Evolutionary conservation across 1,140 invertebrate genomes (phyloP).

Genomic region (Heliothis virescens): DNA sequence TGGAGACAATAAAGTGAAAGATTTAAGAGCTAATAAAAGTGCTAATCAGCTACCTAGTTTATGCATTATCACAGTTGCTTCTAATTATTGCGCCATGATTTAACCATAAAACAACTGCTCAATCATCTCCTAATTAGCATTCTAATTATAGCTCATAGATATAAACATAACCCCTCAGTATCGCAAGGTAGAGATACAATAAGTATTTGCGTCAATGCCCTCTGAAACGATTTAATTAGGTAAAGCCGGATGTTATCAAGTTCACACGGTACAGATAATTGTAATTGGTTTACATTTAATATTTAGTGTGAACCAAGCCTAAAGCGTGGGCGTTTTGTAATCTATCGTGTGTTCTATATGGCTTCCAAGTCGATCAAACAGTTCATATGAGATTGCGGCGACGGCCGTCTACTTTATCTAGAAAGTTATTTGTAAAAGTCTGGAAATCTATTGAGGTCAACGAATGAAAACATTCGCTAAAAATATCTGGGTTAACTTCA

Average conservation of each 20-base stretch:
- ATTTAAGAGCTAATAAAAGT: too few relatives aligned
- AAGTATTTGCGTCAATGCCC: conserved; percentile 67
- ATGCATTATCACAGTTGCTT: neutral
- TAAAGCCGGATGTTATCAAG: conserved; percentile 53
- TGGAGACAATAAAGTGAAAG: too few relatives aligned
- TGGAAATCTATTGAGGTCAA: conserved; percentile 37
- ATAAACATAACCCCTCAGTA: conserved; percentile 19
- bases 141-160: conserved; percentile 27
- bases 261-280: conserved; percentile 19
- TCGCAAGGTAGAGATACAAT: conserved; percentile 31
- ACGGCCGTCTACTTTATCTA: conserved; percentile 22
- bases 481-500: conserved; percentile 15
- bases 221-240: conserved; percentile 52
- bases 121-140: neutral
- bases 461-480: conserved; percentile 6
- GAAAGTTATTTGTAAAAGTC: conserved; percentile 12
- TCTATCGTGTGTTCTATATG: neutral
- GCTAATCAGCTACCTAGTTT: too few relatives aligned
- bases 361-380: conserved; percentile 9
- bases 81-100: neutral
- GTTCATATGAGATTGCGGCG: conserved; percentile 6
- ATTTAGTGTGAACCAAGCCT: conserved; percentile 2
- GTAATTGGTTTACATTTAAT: conserved; percentile 26
- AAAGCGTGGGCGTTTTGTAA: conserved; percentile 10
- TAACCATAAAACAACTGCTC: neutral